Evolutionary conservation across 1,140 invertebrate species (phyloP).

Genomic region (Zaprionus gabonicus): DNA sequence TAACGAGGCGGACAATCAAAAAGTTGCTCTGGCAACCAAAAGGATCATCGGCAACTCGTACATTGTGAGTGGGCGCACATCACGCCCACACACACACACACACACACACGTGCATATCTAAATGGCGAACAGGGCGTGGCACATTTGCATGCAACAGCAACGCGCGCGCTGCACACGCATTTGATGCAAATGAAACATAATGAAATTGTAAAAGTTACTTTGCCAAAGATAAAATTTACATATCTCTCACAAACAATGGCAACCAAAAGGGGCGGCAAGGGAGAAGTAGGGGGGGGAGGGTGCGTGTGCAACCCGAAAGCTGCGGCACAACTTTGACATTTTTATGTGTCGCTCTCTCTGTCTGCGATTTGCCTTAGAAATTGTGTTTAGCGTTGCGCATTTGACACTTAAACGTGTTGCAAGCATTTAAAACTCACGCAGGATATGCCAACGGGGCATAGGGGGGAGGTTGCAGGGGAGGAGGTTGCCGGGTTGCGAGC

Average conservation of each 20-base stretch:
- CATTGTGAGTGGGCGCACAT: slow-evolving; percentile 26
- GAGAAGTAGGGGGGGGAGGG: too few species aligned
- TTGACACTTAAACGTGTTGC: slow-evolving; percentile 80
- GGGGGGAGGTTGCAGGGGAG: neutral
- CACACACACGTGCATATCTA: slow-evolving; percentile 9
- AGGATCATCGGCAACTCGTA: slow-evolving; percentile 34
- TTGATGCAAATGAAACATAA: slow-evolving; percentile 80
- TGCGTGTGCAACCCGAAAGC: neutral
- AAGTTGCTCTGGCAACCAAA: slow-evolving; percentile 42
- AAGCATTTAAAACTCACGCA: slow-evolving; percentile 63
- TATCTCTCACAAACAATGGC: slow-evolving; percentile 54
- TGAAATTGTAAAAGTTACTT: slow-evolving; percentile 81
- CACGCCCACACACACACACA: slow-evolving; percentile 18
- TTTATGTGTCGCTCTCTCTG: slow-evolving; percentile 64
- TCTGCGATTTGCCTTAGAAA: slow-evolving; percentile 79
- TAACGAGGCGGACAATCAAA: slow-evolving; percentile 38
- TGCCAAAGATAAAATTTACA: slow-evolving; percentile 78
- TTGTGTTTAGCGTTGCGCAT: slow-evolving; percentile 74
- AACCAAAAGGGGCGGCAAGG: neutral
- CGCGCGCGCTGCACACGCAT: slow-evolving; percentile 46
- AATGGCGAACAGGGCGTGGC: slow-evolving; percentile 41
- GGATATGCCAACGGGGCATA: neutral
- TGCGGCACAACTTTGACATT: slow-evolving; percentile 73
- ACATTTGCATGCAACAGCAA: slow-evolving; percentile 54
- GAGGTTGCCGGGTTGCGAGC: neutral